These are phyloP conservation scores for Trogon surrucura DNA, from an alignment of 2,113 vertebrate species.

Conservation along the genomic window DNA sequence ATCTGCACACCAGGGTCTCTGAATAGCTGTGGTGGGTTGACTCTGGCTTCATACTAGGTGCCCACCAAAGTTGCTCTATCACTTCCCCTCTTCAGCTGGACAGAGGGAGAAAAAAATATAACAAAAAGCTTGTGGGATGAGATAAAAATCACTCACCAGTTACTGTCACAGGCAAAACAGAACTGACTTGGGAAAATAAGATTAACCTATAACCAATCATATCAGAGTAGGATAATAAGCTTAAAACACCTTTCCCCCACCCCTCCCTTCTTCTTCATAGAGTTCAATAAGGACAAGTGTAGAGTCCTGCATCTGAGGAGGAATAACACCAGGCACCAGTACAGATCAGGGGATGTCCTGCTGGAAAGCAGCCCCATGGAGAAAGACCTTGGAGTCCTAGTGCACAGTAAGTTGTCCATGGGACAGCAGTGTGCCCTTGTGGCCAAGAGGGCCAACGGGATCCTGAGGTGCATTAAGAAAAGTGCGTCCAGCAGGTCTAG, in stretches of 20 bases:
- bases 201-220: not conserved
- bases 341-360: too few relatives aligned
- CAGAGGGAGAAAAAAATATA: not conserved
- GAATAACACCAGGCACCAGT: too few relatives aligned
- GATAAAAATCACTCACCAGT: not conserved
- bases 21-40: not conserved
- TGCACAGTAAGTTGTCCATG: too few relatives aligned
- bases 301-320: too few relatives aligned
- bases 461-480: too few relatives aligned
- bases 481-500: too few relatives aligned
- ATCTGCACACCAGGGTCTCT: not conserved
- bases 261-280: not conserved
- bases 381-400: too few relatives aligned
- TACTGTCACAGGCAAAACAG: not conserved
- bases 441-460: too few relatives aligned
- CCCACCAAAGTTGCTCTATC: not conserved
- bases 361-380: too few relatives aligned
- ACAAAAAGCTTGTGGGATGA: not conserved
- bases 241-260: not conserved
- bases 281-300: too few relatives aligned
- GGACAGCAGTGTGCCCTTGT: too few relatives aligned
- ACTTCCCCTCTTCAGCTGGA: not conserved
- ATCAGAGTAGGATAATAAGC: not conserved
- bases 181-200: accelerated
- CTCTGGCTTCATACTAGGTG: not conserved